Evolutionary conservation across 2,888 invertebrate genomes (phyloP), one percentile per base, ranked within the genome.

Genomic region (Copidosoma aretas): DNA sequence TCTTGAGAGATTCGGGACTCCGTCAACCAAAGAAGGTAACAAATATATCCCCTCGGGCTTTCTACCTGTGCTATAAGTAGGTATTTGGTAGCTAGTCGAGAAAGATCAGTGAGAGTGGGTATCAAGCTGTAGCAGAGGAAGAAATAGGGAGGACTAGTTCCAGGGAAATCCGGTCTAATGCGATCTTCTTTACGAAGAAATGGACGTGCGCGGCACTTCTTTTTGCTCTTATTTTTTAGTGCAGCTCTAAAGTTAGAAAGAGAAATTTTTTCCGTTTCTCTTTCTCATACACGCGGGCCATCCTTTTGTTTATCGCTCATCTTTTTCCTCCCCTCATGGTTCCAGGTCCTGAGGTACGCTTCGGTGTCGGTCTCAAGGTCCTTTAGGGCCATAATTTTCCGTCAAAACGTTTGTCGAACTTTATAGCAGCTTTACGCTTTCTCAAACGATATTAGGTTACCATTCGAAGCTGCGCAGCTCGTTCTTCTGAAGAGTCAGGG

Each of bases 131-230:
- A 19, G 60, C 24, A 12, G 15, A 51, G 62, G 15, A 25, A 43
- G 57, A 66, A 49, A 70, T 63, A 60, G 53, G 54, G 54, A 64
- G 49, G 60, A 67, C 65, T 62, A 68, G 60, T 71, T 71, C 68
- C 64, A 61, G 66, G 71, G 66, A 71, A 71, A 68, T 68, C 68
- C 66, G 63, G 66, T 68, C 68, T 63, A 67, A 62, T 65, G 64
- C 67, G 59, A 68, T 68, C 68, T 68, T 51, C 56, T 46, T 57
- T 12, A 53, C 70, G 67, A 54, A 71, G 67, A 64, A 63, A 60
- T 12, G 12, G 12, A 14, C 49, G 63, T 63, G 41, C 41, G 43
- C 64, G 65, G 53, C 66, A 61, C 63, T 53, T 54, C 53, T 62
- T 68, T 68, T 71, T 66, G 65, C 62, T 68, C 62, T 71, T 56